These are phyloP conservation scores for Orthosia incerta DNA, from an alignment of 2,888 invertebrate genomes.

Conservation along the genomic window DNA sequence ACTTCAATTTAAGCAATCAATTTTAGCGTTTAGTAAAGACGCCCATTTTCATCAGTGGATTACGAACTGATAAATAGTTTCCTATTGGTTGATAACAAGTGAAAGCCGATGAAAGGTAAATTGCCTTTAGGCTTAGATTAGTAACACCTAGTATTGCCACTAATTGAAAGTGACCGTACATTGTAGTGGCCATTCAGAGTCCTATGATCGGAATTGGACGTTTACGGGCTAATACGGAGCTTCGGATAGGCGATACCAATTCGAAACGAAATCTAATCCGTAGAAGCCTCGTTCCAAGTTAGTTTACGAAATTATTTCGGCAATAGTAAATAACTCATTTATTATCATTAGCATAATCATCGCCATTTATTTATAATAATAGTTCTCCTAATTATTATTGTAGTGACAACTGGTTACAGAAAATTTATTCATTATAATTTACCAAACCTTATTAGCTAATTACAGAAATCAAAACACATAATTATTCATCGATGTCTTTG, in stretches of 20 bases:
- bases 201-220: slow-evolving; percentile 27
- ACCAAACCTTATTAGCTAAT: slow-evolving; percentile 2
- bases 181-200: slow-evolving; percentile 16
- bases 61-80: slow-evolving; percentile 15
- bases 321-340: too few species aligned
- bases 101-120: slow-evolving; percentile 33
- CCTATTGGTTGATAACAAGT: slow-evolving; percentile 8
- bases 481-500: background rate
- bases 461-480: too few species aligned
- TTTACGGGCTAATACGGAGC: background rate
- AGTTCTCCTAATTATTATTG: background rate
- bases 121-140: slow-evolving; percentile 25
- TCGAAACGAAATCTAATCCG: slow-evolving; percentile 7
- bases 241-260: background rate
- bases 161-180: slow-evolving; percentile 36
- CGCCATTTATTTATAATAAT: too few species aligned
- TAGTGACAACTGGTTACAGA: background rate
- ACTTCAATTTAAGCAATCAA: too few species aligned
- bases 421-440: background rate
- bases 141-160: slow-evolving; percentile 21
- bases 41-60: slow-evolving; percentile 4
- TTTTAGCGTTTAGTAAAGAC: background rate
- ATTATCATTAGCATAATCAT: too few species aligned
- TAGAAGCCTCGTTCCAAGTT: background rate
- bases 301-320: background rate